A percentile compares a stretch with the other conserved stretches of the same genome.
Conservation (phyloP, 1,140 invertebrate genomes). For the Heliothis virescens region DNA sequence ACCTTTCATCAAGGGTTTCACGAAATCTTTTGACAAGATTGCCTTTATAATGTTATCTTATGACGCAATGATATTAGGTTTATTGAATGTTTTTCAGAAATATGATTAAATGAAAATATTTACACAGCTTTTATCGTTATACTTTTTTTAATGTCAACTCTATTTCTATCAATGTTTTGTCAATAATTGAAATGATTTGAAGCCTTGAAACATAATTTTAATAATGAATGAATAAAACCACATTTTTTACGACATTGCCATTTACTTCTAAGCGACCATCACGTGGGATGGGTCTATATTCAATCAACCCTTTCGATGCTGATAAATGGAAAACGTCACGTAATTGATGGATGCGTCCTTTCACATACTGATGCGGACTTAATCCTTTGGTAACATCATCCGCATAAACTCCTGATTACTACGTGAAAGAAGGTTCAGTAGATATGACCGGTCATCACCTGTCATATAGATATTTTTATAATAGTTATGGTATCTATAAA, state of each 20-base stretch:
- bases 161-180: too few relatives aligned
- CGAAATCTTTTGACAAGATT: conserved; percentile 44
- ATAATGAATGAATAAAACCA: conserved; percentile 22
- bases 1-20: conserved; percentile 35
- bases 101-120: neutral
- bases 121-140: neutral
- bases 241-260: conserved; percentile 36
- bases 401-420: conserved; percentile 27
- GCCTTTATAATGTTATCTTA: conserved; percentile 35
- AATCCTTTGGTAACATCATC: conserved; percentile 36
- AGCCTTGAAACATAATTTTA: neutral
- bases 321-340: conserved; percentile 73
- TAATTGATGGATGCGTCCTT: conserved; percentile 65
- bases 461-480: too few relatives aligned
- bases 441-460: neutral
- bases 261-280: conserved; percentile 48
- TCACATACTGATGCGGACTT: conserved; percentile 44
- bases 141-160: too few relatives aligned
- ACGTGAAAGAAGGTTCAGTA: neutral
- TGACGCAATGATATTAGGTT: conserved; percentile 5
- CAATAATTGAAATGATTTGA: neutral
- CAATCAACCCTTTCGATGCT: conserved; percentile 73
- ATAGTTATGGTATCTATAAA: too few relatives aligned
- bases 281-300: conserved; percentile 62
- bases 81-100: conserved; percentile 18